Conservation (phyloP, 2,113 vertebrate genomes). For the Malurus cyaneus region DNA sequence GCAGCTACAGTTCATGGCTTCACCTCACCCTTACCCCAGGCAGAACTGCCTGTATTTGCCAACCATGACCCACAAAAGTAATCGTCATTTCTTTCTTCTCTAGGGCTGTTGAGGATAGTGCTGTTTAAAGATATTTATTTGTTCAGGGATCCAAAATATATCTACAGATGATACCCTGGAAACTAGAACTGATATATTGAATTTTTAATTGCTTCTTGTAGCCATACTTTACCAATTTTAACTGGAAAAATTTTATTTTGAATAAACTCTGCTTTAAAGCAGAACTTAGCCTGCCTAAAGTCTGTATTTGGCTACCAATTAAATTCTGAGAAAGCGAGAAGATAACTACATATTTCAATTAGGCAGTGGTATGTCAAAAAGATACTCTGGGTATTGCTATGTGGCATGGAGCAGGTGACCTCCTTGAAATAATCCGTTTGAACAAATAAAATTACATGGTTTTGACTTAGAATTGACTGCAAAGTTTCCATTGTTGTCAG, state of each 20-base stretch:
- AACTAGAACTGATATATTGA: neutral
- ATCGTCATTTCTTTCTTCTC: neutral
- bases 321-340: neutral
- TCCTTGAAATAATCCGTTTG: neutral
- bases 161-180: neutral
- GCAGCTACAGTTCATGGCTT: neutral
- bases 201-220: neutral
- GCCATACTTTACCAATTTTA: neutral
- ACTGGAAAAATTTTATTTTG: neutral
- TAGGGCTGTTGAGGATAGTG: neutral
- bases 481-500: neutral
- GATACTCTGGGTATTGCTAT: neutral
- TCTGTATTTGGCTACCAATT: neutral
- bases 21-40: neutral
- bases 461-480: neutral
- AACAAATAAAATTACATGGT: neutral
- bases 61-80: neutral
- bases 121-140: neutral
- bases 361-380: neutral
- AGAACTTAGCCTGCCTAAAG: neutral
- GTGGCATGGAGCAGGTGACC: neutral
- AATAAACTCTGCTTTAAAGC: neutral
- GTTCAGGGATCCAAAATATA: neutral
- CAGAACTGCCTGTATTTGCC: neutral
- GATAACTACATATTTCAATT: neutral